These are phyloP conservation scores for Plagiodera versicolora DNA, from an alignment of 2,888 invertebrate genomes.

Conservation along the genomic window DNA sequence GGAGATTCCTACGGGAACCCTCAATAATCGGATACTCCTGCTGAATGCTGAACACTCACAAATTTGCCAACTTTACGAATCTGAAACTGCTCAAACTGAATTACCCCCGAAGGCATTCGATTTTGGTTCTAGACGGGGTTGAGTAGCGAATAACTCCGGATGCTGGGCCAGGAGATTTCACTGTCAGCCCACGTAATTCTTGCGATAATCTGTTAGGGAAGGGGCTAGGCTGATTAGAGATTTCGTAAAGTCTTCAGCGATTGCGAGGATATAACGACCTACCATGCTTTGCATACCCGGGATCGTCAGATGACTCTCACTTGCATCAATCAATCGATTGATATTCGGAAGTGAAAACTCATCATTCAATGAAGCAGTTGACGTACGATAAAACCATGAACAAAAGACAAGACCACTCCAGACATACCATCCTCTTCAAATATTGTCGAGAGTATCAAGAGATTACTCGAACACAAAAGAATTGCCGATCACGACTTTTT, in stretches of 20 bases:
- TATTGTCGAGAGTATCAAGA: no score
- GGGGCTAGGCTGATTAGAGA: not conserved
- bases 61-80: conserved; percentile 25
- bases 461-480: no score
- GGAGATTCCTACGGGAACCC: conserved; percentile 6
- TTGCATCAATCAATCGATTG: no score
- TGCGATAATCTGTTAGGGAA: not conserved
- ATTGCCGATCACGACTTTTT: no score
- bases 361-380: no score
- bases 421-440: no score
- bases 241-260: not conserved
- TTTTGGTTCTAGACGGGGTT: not conserved
- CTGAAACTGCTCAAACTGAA: conserved; percentile 29
- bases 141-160: conserved; percentile 4
- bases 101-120: conserved; percentile 16
- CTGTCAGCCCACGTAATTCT: not conserved
- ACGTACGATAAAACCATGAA: no score
- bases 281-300: not conserved
- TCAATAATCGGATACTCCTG: conserved; percentile 16
- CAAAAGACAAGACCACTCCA: no score
- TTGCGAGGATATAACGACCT: not conserved
- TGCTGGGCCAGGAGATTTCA: not conserved
- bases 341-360: no score
- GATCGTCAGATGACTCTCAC: no score
- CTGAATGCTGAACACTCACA: conserved; percentile 18